phyloP scores from a whole-genome alignment of 2,113 vertebrate genomes.

The Malurus alboscapulatus region DNA sequence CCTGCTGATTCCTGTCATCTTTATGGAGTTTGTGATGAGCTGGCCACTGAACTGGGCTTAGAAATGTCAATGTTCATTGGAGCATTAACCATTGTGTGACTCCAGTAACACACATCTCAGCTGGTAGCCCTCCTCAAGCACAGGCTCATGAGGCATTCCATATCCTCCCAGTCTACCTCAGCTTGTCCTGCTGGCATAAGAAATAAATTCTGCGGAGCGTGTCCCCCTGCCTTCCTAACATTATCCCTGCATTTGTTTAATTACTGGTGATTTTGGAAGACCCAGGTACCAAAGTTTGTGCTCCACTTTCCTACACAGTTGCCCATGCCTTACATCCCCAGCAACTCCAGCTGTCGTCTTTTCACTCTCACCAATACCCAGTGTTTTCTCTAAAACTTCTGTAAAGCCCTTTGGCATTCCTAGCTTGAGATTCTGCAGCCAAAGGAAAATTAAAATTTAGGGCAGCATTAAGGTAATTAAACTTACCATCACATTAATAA shows the following conservation, averaged over 20 bases:
- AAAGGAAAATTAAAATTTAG: conserved; percentile 29
- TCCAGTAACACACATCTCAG: not conserved
- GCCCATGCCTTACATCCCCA: not conserved
- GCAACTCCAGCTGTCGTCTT: not conserved
- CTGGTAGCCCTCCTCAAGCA: not conserved
- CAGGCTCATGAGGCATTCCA: rapidly evolving
- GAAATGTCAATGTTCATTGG: not conserved
- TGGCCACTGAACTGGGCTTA: not conserved
- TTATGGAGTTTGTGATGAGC: not conserved
- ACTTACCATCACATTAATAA: conserved; percentile 35
- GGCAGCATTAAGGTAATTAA: conserved; percentile 50
- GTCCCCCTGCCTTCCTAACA: rapidly evolving
- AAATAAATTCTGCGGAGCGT: not conserved
- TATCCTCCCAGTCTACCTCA: not conserved
- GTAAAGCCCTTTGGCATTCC: not conserved
- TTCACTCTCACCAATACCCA: not conserved
- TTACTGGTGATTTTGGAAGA: not conserved
- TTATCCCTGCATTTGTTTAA: not conserved
- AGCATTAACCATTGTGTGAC: not conserved
- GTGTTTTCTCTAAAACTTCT: not conserved
- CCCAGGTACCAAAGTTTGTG: not conserved
- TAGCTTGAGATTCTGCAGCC: not conserved
- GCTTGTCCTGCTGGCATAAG: not conserved
- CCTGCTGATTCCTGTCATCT: not conserved
- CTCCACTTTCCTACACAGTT: not conserved